Base-by-base conservation (phyloP, 2,888 invertebrate species). In the Diachrysia chrysitis region DNA sequence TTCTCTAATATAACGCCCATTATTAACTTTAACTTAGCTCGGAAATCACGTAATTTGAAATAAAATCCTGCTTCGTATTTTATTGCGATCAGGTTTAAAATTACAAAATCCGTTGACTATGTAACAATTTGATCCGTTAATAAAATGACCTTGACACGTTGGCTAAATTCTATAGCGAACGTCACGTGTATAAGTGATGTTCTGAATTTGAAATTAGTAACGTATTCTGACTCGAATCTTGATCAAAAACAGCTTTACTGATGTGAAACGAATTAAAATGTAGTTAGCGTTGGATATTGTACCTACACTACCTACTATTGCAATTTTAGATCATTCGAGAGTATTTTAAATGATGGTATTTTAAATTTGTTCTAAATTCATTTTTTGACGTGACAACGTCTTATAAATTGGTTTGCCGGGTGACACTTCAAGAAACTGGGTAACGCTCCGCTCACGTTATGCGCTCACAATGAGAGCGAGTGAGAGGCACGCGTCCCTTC, bases 161-260 rank as follows among this genome's bases (percentile, higher is more conserved):
- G 69, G 71, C 67, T 64, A 73, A 72, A 82, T 78, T 63, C 73
- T 71, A 58, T 58, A 66, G 68, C 70, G 67, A 75, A 80, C 67
- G 63, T 66, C 67, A 67, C 66, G 74, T 74, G 66, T 69, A 61
- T 70, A 67, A 66, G 55, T 67, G 71, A 65, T 69, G 66, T 71
- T 76, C 71, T 75, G 86, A 85, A 85, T 86, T 82, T 68, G 70
- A 82, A 86, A 85, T 85, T 29, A 66, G 70, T 65, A 58, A 70
- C 66, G 55, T 62, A 63, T 60, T 61, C 14, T 14, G n/a, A 62
- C n/a, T 37, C 53, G 48, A 66, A 57, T 68, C 42, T 77, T 68
- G 59, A 58, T 58, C 51, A 46, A 73, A 77, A 64, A 68, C 56
- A 51, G 23, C 37, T 19, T 48, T 19, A 42, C 14, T 46, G 21